Evolutionary conservation across 2,113 vertebrate species (phyloP).

Genomic region (Scopus umbretta): DNA sequence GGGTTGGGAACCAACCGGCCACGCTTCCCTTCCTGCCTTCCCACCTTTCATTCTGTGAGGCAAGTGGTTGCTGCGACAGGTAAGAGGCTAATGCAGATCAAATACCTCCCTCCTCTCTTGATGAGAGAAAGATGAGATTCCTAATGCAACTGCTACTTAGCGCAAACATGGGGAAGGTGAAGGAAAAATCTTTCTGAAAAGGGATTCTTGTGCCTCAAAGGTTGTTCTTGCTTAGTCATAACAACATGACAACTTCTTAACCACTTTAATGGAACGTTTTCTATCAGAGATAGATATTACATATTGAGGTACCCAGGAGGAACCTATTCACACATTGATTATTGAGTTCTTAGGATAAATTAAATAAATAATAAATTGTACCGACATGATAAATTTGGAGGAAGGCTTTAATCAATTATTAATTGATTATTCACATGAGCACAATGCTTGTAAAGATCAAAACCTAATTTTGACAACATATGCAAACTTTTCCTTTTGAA

Average conservation of each 20-base stretch:
- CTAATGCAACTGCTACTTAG: not conserved
- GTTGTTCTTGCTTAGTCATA: not conserved
- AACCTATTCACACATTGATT: not conserved
- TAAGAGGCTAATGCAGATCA: not conserved
- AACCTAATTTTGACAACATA: slow-evolving; percentile 71
- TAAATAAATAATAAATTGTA: slow-evolving; percentile 20
- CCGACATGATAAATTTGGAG: not conserved
- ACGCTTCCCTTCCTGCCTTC: not conserved
- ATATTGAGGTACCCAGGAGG: not conserved
- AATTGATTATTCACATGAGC: slow-evolving; percentile 84
- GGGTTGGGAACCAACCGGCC: not conserved
- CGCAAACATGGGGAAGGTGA: not conserved
- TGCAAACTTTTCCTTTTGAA: slow-evolving; percentile 59
- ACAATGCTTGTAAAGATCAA: slow-evolving; percentile 82
- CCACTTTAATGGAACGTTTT: not conserved
- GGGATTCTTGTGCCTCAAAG: not conserved
- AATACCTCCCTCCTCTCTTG: too few species aligned
- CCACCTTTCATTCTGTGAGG: not conserved
- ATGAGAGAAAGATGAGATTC: not conserved
- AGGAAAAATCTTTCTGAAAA: not conserved
- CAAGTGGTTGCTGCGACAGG: not conserved
- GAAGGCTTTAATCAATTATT: slow-evolving; percentile 86
- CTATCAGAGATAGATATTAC: not conserved
- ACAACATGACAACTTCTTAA: not conserved
- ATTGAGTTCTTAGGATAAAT: not conserved